Percentiles rank a stretch among this genome's conserved stretches.
Evolutionary conservation across 2,113 vertebrate species (phyloP).

Genomic region (Prunella fulvescens): DNA sequence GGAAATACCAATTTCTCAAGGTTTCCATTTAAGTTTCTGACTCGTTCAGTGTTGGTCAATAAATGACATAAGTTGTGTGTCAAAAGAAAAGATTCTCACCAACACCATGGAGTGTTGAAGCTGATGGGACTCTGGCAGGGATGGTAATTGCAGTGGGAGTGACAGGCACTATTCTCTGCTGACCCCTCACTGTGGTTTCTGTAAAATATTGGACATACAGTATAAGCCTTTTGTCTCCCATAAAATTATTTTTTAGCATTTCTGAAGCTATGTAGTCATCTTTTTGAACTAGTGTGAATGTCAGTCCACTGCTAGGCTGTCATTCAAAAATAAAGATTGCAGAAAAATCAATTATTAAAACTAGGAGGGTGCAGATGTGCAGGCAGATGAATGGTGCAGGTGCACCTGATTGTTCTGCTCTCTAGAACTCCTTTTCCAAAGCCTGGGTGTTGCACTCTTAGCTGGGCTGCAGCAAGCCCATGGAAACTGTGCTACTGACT

Average conservation of each 20-base stretch:
- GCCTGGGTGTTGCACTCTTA: not conserved
- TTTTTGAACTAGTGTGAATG: not conserved
- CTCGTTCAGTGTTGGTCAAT: fast-evolving
- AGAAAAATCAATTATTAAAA: not conserved
- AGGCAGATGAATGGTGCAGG: not conserved
- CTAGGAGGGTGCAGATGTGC: not conserved
- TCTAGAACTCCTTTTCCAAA: not conserved
- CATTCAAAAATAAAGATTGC: not conserved
- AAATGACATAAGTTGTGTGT: not conserved
- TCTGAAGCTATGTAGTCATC: not conserved
- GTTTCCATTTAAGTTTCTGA: not conserved
- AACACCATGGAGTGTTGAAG: not conserved
- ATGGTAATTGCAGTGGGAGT: not conserved
- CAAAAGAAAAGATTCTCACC: not conserved
- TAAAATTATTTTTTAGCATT: not conserved
- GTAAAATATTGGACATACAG: fast-evolving
- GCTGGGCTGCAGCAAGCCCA: fast-evolving
- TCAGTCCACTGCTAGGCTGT: not conserved
- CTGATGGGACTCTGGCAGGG: not conserved
- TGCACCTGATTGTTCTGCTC: not conserved
- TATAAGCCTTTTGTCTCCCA: not conserved
- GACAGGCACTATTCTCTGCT: not conserved
- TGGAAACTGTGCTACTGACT: not conserved
- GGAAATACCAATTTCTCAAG: not conserved
- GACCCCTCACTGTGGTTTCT: not conserved